Base-by-base conservation (phyloP, 1,140 invertebrate genomes). In the Heliconius eleuchia region DNA sequence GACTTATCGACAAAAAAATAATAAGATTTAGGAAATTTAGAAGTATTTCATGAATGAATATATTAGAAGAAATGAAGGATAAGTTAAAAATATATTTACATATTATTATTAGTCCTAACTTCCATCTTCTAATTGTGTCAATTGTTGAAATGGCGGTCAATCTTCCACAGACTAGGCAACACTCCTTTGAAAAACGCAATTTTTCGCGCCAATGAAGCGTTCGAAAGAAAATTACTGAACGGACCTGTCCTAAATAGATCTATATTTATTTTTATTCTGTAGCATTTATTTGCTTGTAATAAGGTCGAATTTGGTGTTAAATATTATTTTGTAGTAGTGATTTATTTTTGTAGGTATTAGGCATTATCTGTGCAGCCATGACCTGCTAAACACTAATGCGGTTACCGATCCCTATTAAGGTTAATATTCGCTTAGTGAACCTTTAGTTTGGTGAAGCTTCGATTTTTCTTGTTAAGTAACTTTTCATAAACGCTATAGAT, bases 131-230 rank as follows among this genome's bases (percentile, higher is more conserved):
- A 46, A 50, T 71, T 57, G 50, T 66, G 60, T 60, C 50, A 34
- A 77, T 73, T 79, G 73, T 75, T 46, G 72, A 71, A 85, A 80
- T 81, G 70, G 79, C 79, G 80, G 79, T 80, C 82, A 87, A 80
- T 84, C 85, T 86, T 88, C 85, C 79, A 83, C 79, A 81, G 81
- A 73, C 79, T 85, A 80, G 81, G 77, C 81, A 86, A 79, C 74
- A 75, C 79, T 91, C 88, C 85, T 91, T 91, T 91, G 85, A 87
- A 91, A 90, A 90, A 91, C 87, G 84, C 88, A 92, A 90, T 92
- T 93, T 92, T 89, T 92, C 91, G 88, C 89, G 83, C 84, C 92
- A 92, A 85, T 84, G 89, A 85, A 93, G 88, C 90, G 87, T 88
- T 91, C 74, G 85, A 91, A 92, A 91, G 89, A 92, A 91, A 92